Evolutionary conservation across 1,140 invertebrate species (phyloP), one percentile per base, ranked within the genome.

Genomic region (Meloidogyne hapla): DNA sequence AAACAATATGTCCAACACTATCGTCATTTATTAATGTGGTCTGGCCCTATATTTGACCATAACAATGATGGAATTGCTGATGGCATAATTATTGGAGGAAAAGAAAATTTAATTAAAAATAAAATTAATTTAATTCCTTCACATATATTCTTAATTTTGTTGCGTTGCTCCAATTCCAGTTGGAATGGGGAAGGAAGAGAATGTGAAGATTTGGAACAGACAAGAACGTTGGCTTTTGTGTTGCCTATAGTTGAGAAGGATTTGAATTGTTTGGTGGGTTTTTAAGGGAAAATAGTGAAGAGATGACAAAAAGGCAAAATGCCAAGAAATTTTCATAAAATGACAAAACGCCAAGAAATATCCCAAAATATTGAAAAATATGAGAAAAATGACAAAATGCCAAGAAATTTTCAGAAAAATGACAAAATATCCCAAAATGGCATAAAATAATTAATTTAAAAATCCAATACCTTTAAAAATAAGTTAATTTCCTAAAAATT

Each of bases 11-110:
- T 75, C 25, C 62, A 77, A 42, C 69, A 75, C 23, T 82, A 82
- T 61, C 25, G 38, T 9, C 72, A 68, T 26, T 23, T 82, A 26
- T 38, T 83, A 23, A 62, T 74, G 25, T 75, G 79, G 28, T 81
- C 82, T 8, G 81, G 81, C 4, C 63, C 79, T 18, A 74, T 81
- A 26, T 82, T 74, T 40, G 81, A 82, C 61, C 33, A 67, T 26
- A 67, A 82, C 48, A 73, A 65, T 45, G 77, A 82, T 38, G 81
- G 81, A 26, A 38, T 83, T 56, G 82, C 74, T 21, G 81, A 82
- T 64, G 15, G 5, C 18, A 26, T 13, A 18, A 64, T 48, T 18
- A 26, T 40, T 69, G 69, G 45, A 18, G 4, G 33, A 77, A 28
- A 40, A 1, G 64, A 73, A 38, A 40, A 23, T 23, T 15, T 9